Evolutionary conservation across 2,888 invertebrate genomes (phyloP), one percentile per base, ranked within the genome.

Genomic region (Anoncus sp.): DNA sequence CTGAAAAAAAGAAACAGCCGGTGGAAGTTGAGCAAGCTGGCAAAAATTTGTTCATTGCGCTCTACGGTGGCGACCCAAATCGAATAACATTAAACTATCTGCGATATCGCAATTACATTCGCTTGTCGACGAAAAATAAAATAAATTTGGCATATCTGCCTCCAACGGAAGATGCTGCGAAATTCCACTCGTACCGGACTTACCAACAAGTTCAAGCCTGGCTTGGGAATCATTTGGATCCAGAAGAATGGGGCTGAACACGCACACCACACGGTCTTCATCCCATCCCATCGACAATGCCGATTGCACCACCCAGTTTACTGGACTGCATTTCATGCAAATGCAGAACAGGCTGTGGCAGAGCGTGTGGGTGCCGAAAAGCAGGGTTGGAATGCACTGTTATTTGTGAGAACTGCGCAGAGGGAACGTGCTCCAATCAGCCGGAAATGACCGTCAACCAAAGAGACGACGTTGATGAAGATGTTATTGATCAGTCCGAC

Each of bases 171-270:
- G 27, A 27, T 22, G 78, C 78, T 31, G 72, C 66, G 22, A 7
- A 35, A 0, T 69, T 60, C 9, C 71, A 79, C 66, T 79, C 75
- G 5, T 53, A 71, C 14, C 49, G 78, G n/a, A 72, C 72, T 16
- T 80, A 80, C 16, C 40, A 80, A n/a, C 79, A 75, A 65, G 47
- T 69, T 31, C 65, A 81, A 73, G 70, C 31, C 31, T 31, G 31
- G 31, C 31, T 31, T 31, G 31, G 31, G 31, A 31, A 31, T 31
- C 16, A 55, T 31, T 31, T 55, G 27, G 55, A 55, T 40, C 3
- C 55, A 31, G 27, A 55, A 27, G 55, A 31, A 31, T 9, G 16
- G 31, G 35, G 55, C 10, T 55, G 35, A 31, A 35, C 27, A 35
- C 35, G 55, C 31, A 55, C 31, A 12, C 31, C 35, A 9, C 55